phyloP scores from a whole-genome alignment of 2,797 vertebrate genomes.

The Coendou prehensilis region DNA sequence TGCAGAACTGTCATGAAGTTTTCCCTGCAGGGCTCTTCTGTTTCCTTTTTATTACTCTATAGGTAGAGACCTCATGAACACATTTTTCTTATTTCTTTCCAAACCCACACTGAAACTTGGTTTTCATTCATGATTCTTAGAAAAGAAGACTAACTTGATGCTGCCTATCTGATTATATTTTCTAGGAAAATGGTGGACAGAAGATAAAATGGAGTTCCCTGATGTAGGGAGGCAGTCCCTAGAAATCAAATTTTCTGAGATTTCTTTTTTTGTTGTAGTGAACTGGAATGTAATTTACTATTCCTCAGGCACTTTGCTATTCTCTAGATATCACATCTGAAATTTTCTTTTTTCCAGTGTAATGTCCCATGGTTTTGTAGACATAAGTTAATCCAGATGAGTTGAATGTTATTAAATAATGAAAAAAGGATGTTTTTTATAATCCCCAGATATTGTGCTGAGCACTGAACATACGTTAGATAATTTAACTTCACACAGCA shows the following conservation, averaged over 20 bases:
- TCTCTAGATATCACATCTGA: not conserved
- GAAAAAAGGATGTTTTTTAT: not conserved
- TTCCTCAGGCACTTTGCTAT: not conserved
- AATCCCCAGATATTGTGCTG: not conserved
- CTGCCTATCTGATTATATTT: not conserved
- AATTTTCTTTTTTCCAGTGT: not conserved
- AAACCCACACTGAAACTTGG: not conserved
- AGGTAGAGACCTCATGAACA: not conserved
- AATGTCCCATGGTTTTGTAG: slow-evolving; percentile 30
- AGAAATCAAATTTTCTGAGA: not conserved
- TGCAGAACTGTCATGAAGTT: not conserved
- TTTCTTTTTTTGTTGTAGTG: not conserved
- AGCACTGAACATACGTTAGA: not conserved
- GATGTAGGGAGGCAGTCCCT: not conserved
- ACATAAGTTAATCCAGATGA: not conserved
- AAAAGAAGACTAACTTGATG: not conserved
- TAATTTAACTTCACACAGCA: not conserved
- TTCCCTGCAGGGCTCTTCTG: not conserved
- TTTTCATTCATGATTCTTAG: not conserved
- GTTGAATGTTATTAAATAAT: slow-evolving; percentile 16
- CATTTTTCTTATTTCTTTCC: not conserved
- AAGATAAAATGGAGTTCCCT: not conserved
- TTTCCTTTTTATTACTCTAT: slow-evolving; percentile 47
- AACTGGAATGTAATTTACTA: not conserved
- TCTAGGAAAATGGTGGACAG: not conserved